Conservation (phyloP, 1,140 invertebrate genomes). For the Calliopsis andreniformis region DNA sequence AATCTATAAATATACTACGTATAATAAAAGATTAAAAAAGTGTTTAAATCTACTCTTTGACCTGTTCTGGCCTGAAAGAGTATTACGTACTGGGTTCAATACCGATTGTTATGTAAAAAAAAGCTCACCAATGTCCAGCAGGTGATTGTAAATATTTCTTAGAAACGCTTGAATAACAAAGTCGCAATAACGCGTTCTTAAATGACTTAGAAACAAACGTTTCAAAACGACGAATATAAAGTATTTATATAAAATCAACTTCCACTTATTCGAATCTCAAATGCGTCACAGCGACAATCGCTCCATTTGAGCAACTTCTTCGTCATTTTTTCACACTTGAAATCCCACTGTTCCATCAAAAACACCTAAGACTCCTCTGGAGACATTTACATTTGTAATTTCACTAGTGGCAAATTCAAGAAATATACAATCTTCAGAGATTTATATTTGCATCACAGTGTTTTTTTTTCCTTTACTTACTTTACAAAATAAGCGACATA, state of each 20-base stretch:
- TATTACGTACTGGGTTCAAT: slow-evolving; percentile 45
- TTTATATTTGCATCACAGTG: slow-evolving; percentile 46
- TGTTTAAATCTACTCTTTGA: slow-evolving; percentile 4
- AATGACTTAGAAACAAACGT: slow-evolving; percentile 55
- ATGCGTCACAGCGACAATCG: slow-evolving; percentile 42
- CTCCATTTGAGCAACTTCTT: slow-evolving; percentile 46
- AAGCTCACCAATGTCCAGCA: slow-evolving; percentile 54
- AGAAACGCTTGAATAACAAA: slow-evolving; percentile 51
- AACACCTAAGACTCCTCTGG: slow-evolving; percentile 13
- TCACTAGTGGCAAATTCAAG: slow-evolving; percentile 41
- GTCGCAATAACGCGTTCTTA: slow-evolving; percentile 51
- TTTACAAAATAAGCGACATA: slow-evolving; percentile 30
- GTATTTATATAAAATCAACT: slow-evolving; percentile 61
- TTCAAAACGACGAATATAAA: slow-evolving; percentile 56
- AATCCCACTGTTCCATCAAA: slow-evolving; percentile 43
- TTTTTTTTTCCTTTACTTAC: slow-evolving; percentile 30
- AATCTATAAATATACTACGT: slow-evolving; percentile 1
- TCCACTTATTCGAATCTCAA: slow-evolving; percentile 51
- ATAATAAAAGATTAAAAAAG: slow-evolving; percentile 21
- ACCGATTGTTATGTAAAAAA: slow-evolving; percentile 41
- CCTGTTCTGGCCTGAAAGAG: neutral
- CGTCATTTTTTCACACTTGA: slow-evolving; percentile 30
- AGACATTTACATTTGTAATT: slow-evolving; percentile 44
- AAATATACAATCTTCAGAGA: slow-evolving; percentile 40
- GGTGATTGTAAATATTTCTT: slow-evolving; percentile 52